Conservation (phyloP, 92 coral and sea anemone genomes). For the Zoanthus sociatus region DNA sequence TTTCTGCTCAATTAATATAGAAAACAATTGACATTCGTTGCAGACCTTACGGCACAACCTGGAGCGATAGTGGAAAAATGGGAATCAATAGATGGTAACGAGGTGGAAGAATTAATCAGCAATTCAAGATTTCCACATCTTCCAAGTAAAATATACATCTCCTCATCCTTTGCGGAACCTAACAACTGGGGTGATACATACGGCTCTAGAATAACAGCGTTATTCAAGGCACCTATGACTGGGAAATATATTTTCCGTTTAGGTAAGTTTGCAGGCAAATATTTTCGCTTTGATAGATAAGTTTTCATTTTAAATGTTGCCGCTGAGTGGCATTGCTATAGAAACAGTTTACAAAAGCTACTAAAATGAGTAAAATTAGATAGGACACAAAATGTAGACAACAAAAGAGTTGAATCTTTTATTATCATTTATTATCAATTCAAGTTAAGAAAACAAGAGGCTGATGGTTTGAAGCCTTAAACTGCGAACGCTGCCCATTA, state of each 20-base stretch:
- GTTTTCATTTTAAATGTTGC: too few species aligned
- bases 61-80: conserved; percentile 88
- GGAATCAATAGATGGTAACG: conserved; percentile 90
- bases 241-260: conserved; percentile 79
- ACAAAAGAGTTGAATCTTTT: too few species aligned
- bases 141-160: conserved; percentile 65
- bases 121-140: conserved; percentile 83
- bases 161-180: conserved; percentile 77
- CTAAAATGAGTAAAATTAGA: too few species aligned
- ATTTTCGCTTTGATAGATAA: not conserved
- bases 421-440: too few species aligned
- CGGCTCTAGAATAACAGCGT: conserved; percentile 87
- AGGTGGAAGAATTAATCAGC: conserved; percentile 59
- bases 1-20: too few species aligned
- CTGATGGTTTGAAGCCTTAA: too few species aligned
- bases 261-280: conserved; percentile 55
- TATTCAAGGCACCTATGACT: conserved; percentile 77
- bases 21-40: not conserved
- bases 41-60: conserved; percentile 50
- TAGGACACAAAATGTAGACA: too few species aligned
- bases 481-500: too few species aligned
- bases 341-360: too few species aligned
- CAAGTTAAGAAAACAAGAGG: too few species aligned
- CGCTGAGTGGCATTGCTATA: too few species aligned
- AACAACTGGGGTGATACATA: conserved; percentile 85